Evolutionary conservation across 2,113 vertebrate species (phyloP), one percentile per base, ranked within the genome.

Genomic region (Elaphurus davidianus): DNA sequence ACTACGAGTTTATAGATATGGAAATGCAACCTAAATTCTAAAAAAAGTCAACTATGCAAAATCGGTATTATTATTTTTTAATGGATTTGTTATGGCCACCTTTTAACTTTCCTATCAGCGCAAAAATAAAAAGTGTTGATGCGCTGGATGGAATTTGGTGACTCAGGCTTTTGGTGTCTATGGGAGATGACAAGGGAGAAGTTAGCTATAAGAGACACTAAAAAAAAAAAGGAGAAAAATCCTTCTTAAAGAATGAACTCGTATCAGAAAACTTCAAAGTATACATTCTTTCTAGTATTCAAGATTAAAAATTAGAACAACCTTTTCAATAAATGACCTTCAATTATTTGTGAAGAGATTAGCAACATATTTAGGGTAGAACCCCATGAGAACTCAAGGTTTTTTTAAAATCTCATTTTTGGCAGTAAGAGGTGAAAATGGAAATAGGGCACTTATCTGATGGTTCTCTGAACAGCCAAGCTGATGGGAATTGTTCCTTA

Each of bases 81-180:
- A 86, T 86, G 62, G 36, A 92, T 76, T 71, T 57, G 28, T 90
- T 90, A 71, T 67, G 91, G 57, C 79, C 45, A 86, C 83, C 90
- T 95, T 96, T 96, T 93, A 96, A 88, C 79, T 90, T 91, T 76
- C 76, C 50, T 96, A 54, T 97, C 93, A 93, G 78, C 28, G 36
- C 40, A 92, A 91, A 97, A 86, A 91, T 82, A 87, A 96, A 83
- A 96, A 79, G 91, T 91, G 87, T 88, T 96, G 95, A 96, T 91
- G 95, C 50, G 14, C 71, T 74, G 78, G 60, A 78, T 90, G 55
- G 67, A 78, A 85, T 94, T 97, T 93, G 67, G 50, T 98, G 94
- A 97, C 94, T 98, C 87, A 84, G 90, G 87, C 90, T 95, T 95
- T 96, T 93, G 88, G 94, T 84, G 64, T 95, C 96, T 40, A 85